These are phyloP conservation scores for Sylvia atricapilla DNA, from an alignment of 2,113 vertebrate genomes.

Conservation along the genomic window DNA sequence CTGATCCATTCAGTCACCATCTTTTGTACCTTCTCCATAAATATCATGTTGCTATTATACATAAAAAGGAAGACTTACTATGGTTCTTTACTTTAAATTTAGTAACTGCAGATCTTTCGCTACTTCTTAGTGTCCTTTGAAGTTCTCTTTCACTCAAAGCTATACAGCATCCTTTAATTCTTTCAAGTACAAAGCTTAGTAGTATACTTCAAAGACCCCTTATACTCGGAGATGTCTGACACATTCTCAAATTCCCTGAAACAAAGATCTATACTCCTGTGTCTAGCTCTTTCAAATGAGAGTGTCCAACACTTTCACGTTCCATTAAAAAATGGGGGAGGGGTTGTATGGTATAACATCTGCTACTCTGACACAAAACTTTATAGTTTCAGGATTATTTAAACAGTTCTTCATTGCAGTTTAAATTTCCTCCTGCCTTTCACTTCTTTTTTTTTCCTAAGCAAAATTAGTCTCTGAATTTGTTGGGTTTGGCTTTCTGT, in stretches of 20 bases:
- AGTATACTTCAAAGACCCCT: conserved; percentile 24
- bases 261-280: not conserved
- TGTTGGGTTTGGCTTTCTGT: not conserved
- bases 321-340: not conserved
- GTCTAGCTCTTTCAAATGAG: not conserved
- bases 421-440: not conserved
- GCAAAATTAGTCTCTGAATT: not conserved
- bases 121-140: not conserved
- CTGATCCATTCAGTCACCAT: not conserved
- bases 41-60: not conserved
- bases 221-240: not conserved
- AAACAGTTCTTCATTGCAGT: not conserved
- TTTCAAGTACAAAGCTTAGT: not conserved
- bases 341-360: not conserved
- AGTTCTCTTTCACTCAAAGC: not conserved
- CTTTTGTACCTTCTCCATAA: not conserved
- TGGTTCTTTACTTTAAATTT: not conserved
- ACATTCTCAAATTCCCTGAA: conserved; percentile 32
- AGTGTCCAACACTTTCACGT: not conserved
- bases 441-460: not conserved
- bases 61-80: not conserved
- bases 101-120: not conserved
- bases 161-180: not conserved
- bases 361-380: not conserved
- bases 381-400: not conserved